phyloP scores from a whole-genome alignment of 2,888 invertebrate genomes.

The Schizotus pectinicornis region DNA sequence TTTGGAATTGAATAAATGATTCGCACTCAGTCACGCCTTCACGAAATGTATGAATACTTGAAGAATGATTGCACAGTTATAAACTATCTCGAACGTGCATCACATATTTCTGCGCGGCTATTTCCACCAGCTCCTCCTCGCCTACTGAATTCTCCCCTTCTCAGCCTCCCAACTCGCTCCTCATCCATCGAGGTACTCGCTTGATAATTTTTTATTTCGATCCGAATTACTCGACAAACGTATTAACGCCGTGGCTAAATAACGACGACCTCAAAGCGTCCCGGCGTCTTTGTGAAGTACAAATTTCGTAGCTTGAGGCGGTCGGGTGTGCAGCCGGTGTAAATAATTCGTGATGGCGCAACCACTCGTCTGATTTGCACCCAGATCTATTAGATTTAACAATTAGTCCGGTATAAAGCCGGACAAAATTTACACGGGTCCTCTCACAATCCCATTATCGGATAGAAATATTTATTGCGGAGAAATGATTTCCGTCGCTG shows the following conservation, averaged over 20 bases:
- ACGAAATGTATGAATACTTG: conserved; percentile 7
- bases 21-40: too few relatives aligned
- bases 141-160: background rate
- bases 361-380: conserved; percentile 44
- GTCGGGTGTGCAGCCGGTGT: conserved; percentile 24
- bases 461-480: conserved; percentile 37
- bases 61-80: conserved; percentile 1
- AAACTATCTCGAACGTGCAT: conserved; percentile 21
- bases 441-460: conserved; percentile 37
- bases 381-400: conserved; percentile 49
- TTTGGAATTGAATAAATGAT: too few relatives aligned
- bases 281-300: conserved; percentile 20
- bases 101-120: background rate
- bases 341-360: conserved; percentile 37
- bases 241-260: conserved; percentile 22
- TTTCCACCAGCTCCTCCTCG: background rate
- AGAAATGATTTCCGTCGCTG: conserved; percentile 29
- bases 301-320: conserved; percentile 16
- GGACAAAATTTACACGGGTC: conserved; percentile 43
- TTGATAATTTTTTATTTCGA: background rate
- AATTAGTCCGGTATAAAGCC: conserved; percentile 46
- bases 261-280: conserved; percentile 20
- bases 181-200: background rate
- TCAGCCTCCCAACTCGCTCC: background rate
- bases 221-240: conserved; percentile 22